phyloP scores from a whole-genome alignment of 1,140 invertebrate species.

The Drosophila simulans region DNA sequence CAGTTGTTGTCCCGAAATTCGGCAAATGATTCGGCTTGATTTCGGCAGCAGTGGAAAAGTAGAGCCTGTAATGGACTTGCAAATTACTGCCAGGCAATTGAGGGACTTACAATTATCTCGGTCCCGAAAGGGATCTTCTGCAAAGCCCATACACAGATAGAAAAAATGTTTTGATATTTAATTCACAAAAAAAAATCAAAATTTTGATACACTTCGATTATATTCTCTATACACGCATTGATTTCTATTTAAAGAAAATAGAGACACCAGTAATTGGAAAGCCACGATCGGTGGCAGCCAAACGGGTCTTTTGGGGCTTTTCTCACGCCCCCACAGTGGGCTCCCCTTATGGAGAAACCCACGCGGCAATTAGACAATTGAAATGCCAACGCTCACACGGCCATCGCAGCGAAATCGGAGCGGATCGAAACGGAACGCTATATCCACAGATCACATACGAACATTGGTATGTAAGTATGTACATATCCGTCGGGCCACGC shows the following conservation, averaged over 20 bases:
- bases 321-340: slow-evolving; percentile 50
- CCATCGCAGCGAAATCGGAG: slow-evolving; percentile 8
- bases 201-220: too few relatives aligned
- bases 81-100: not conserved
- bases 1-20: slow-evolving; percentile 20
- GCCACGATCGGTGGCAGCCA: slow-evolving; percentile 1
- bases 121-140: too few relatives aligned
- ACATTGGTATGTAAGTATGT: too few relatives aligned
- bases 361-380: slow-evolving; percentile 67
- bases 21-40: not conserved
- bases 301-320: slow-evolving; percentile 18
- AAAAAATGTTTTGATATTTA: too few relatives aligned
- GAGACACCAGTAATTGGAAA: not conserved
- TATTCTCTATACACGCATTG: too few relatives aligned
- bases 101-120: too few relatives aligned
- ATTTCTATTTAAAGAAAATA: not conserved
- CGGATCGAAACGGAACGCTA: slow-evolving; percentile 1
- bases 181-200: too few relatives aligned
- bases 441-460: too few relatives aligned
- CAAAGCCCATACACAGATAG: too few relatives aligned
- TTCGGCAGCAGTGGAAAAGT: not conserved
- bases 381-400: slow-evolving; percentile 51
- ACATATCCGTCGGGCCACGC: slow-evolving; percentile 31
- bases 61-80: not conserved
- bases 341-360: slow-evolving; percentile 5